Evolutionary conservation across 2,113 vertebrate genomes (phyloP).

Genomic region (Oncorhynchus keta): DNA sequence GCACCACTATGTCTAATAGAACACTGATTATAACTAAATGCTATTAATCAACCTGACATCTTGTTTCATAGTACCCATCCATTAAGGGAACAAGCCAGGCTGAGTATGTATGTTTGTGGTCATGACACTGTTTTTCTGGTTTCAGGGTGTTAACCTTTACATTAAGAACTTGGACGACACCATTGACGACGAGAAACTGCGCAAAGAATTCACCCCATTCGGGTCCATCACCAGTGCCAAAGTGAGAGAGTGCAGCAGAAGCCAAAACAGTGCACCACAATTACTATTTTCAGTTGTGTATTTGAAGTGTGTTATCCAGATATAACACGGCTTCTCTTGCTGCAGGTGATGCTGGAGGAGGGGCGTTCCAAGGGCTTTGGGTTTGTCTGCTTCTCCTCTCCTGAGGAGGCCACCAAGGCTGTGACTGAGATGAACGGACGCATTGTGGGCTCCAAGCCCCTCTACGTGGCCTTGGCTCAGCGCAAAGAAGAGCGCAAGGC

Average conservation of each 20-base stretch:
- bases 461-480: conserved; percentile 95
- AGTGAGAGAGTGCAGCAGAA: conserved; percentile 68
- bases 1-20: background rate
- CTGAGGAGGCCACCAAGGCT: conserved; percentile 97
- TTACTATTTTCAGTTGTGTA: background rate
- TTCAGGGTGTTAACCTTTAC: conserved; percentile 96
- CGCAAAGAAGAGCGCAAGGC: conserved; percentile 98
- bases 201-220: conserved; percentile 97
- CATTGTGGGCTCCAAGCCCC: conserved; percentile 95
- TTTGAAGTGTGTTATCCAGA: background rate
- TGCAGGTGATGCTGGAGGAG: conserved; percentile 96
- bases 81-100: no score
- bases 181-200: conserved; percentile 96
- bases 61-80: background rate
- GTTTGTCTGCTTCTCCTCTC: conserved; percentile 98
- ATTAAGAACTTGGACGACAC: conserved; percentile 99
- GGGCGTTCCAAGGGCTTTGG: conserved; percentile 98
- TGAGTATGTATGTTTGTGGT: background rate
- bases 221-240: conserved; percentile 98
- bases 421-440: conserved; percentile 99
- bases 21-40: background rate
- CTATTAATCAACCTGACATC: background rate
- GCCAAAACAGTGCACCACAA: background rate
- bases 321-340: background rate
- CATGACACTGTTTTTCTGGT: conserved; percentile 10